Evolutionary conservation across 2,113 vertebrate genomes (phyloP).

Genomic region (Neodon shergylaensis): DNA sequence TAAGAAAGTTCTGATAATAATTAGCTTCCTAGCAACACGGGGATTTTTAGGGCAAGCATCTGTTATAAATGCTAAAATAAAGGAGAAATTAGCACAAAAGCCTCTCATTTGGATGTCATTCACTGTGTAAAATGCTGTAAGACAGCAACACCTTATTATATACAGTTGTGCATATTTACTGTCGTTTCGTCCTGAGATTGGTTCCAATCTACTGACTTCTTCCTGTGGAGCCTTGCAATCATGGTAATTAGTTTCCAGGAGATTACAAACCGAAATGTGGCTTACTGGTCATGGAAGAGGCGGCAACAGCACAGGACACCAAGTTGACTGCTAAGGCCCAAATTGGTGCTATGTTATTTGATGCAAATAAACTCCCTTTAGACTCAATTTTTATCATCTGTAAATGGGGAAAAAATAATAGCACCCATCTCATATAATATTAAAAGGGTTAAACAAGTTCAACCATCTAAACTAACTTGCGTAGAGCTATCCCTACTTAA

Average conservation of each 20-base stretch:
- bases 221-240: constrained; percentile 19
- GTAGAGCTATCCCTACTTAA: background rate
- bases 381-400: constrained; percentile 16
- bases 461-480: background rate
- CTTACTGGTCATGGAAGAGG: background rate
- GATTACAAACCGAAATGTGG: constrained; percentile 44
- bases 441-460: constrained; percentile 7
- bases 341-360: background rate
- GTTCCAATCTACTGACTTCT: constrained; percentile 41
- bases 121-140: constrained; percentile 3
- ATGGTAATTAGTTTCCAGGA: constrained; percentile 38
- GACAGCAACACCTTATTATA: constrained; percentile 41
- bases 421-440: background rate
- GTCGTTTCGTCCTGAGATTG: constrained; percentile 45
- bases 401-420: constrained; percentile 15
- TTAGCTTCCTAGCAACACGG: constrained; percentile 58
- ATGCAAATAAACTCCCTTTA: constrained; percentile 13
- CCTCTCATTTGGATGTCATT: constrained; percentile 24
- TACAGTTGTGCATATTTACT: constrained; percentile 25
- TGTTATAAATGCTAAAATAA: constrained; percentile 57
- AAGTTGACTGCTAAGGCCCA: background rate
- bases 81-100: constrained; percentile 24
- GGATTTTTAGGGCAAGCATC: constrained; percentile 30
- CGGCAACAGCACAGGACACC: background rate
- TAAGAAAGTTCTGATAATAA: constrained; percentile 49